Conservation (phyloP, 23 tunicate species). For the Pegea sp. region DNA sequence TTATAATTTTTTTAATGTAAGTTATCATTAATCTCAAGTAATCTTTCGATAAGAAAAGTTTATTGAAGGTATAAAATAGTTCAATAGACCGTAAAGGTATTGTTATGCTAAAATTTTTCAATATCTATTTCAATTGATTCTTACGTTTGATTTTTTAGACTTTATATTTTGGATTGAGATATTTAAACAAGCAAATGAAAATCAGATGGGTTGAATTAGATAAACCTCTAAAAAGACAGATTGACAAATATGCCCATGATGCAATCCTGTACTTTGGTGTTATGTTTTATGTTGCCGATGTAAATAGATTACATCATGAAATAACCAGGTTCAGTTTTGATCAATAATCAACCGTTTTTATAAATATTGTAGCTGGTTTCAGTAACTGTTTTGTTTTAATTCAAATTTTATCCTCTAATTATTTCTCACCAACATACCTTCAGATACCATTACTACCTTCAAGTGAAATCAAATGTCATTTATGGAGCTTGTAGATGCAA, state of each 20-base stretch:
- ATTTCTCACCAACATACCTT: no score
- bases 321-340: constrained; percentile 43
- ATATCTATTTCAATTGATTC: no score
- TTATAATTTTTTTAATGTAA: no score
- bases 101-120: no score
- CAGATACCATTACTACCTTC: constrained; percentile 67
- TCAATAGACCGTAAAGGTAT: no score
- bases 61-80: no score
- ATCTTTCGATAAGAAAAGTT: not conserved
- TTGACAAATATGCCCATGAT: constrained; percentile 69
- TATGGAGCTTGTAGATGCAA: constrained; percentile 32
- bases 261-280: constrained; percentile 60
- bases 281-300: constrained; percentile 61
- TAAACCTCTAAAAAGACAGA: constrained; percentile 73
- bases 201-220: constrained; percentile 77
- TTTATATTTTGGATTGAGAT: constrained; percentile 46
- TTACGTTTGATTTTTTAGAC: no score
- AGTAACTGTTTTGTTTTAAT: not conserved
- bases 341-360: no score
- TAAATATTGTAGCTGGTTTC: not conserved
- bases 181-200: constrained; percentile 41
- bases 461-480: constrained; percentile 78
- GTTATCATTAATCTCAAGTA: not conserved
- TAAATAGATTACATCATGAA: constrained; percentile 59
- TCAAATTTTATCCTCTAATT: no score